Conservation (phyloP, 2,888 invertebrate species). For the Lithophane ornitopus region DNA sequence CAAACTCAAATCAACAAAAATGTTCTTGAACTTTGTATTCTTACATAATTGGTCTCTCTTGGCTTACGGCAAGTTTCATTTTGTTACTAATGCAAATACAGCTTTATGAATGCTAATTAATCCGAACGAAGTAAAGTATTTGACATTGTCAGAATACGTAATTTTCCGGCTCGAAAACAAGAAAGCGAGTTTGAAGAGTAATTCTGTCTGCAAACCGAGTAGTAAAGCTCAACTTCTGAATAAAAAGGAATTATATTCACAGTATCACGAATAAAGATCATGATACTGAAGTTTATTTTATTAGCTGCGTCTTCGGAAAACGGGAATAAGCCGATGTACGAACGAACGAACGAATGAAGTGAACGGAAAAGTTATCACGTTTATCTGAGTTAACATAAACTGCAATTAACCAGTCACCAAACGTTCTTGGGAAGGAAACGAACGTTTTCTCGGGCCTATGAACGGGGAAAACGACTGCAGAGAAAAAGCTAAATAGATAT, state of each 20-base stretch:
- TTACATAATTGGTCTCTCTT: neutral
- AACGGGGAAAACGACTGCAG: constrained; percentile 75
- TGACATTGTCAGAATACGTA: constrained; percentile 56
- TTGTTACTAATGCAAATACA: constrained; percentile 34
- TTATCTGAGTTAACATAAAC: constrained; percentile 86
- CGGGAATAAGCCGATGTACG: constrained; percentile 63
- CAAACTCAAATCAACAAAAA: neutral
- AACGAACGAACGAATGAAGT: constrained; percentile 64
- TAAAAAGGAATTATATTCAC: constrained; percentile 48
- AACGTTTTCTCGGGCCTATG: constrained; percentile 75
- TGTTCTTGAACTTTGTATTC: neutral
- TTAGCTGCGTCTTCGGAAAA: constrained; percentile 64
- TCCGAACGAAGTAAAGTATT: constrained; percentile 43
- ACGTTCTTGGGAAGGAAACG: constrained; percentile 84
- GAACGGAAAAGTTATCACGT: constrained; percentile 77
- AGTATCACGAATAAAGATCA: constrained; percentile 57
- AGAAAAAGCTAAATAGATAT: constrained; percentile 88
- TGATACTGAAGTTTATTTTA: constrained; percentile 65
- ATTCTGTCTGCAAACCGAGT: constrained; percentile 34
- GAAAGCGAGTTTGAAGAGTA: constrained; percentile 46
- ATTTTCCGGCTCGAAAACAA: constrained; percentile 45
- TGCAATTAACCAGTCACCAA: constrained; percentile 86
- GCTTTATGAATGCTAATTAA: constrained; percentile 57
- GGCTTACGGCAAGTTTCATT: constrained; percentile 4
- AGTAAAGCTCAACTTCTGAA: constrained; percentile 29